Conservation (phyloP, 1,140 invertebrate genomes). For the Psilanteris sp. region DNA sequence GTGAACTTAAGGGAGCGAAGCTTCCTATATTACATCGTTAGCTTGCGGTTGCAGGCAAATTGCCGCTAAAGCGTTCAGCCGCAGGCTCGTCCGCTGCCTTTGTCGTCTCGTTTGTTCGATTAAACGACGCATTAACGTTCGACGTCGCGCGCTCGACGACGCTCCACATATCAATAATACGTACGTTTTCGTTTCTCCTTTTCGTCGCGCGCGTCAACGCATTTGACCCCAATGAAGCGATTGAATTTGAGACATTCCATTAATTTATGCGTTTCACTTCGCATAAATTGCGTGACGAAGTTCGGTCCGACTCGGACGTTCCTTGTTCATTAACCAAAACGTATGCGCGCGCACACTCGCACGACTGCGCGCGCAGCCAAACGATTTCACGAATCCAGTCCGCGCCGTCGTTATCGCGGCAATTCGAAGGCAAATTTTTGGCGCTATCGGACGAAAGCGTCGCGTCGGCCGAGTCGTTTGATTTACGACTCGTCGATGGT, state of each 20-base stretch:
- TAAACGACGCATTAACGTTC: constrained; percentile 42
- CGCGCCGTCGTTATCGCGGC: too few species aligned
- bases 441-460: too few species aligned
- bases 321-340: constrained; percentile 2
- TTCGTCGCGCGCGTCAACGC: constrained; percentile 3
- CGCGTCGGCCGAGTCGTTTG: too few species aligned
- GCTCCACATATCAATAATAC: constrained; percentile 20
- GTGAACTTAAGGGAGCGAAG: constrained; percentile 72
- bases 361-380: neutral
- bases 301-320: too few species aligned
- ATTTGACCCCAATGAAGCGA: constrained; percentile 30
- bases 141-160: constrained; percentile 4
- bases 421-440: too few species aligned
- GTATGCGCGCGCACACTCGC: constrained; percentile 2
- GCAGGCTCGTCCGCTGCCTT: constrained; percentile 60
- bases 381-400: neutral
- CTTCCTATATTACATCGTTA: constrained; percentile 76
- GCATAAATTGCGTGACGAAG: constrained; percentile 9
- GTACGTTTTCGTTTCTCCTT: too few species aligned
- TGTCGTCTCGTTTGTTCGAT: constrained; percentile 63
- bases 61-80: constrained; percentile 74
- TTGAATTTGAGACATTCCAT: constrained; percentile 36
- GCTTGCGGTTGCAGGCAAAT: constrained; percentile 76
- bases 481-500: too few species aligned
- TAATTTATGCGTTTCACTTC: constrained; percentile 26